Evolutionary conservation across 2,113 vertebrate genomes (phyloP).

Genomic region (Genyomyrus donnyi): DNA sequence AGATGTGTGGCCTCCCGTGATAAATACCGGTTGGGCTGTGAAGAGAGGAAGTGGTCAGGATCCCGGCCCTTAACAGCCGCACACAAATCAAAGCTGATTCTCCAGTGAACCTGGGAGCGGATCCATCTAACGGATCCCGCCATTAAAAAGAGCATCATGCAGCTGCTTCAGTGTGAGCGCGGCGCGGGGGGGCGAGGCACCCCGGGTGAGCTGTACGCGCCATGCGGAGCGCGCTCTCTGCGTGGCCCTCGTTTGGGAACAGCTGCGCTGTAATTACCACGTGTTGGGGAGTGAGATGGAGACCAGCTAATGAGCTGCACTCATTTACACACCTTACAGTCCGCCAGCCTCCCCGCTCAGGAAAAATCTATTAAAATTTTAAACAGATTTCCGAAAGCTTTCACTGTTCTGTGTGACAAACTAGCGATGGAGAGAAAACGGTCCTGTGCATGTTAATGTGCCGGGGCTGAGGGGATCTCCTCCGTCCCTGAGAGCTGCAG

Average conservation of each 20-base stretch:
- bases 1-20: neutral
- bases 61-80: neutral
- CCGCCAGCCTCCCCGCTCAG: neutral
- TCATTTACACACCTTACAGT: conserved; percentile 18
- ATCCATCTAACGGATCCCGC: neutral
- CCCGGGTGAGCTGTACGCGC: neutral
- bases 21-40: neutral
- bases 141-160: conserved; percentile 15
- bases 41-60: neutral
- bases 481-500: neutral
- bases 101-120: neutral
- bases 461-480: neutral
- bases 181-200: no score
- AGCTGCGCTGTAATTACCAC: conserved; percentile 7
- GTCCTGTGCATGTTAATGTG: neutral
- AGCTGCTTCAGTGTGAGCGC: neutral
- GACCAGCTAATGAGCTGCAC: neutral
- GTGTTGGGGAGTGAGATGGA: neutral
- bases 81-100: neutral
- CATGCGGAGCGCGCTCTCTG: neutral
- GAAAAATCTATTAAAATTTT: conserved; percentile 22
- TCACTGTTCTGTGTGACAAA: neutral
- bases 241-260: neutral
- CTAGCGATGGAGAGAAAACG: neutral
- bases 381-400: conserved; percentile 21